A percentile compares a stretch with the other conserved stretches of the same genome.
Conservation (phyloP, 2,113 vertebrate species). For the Dasyornis broadbenti region DNA sequence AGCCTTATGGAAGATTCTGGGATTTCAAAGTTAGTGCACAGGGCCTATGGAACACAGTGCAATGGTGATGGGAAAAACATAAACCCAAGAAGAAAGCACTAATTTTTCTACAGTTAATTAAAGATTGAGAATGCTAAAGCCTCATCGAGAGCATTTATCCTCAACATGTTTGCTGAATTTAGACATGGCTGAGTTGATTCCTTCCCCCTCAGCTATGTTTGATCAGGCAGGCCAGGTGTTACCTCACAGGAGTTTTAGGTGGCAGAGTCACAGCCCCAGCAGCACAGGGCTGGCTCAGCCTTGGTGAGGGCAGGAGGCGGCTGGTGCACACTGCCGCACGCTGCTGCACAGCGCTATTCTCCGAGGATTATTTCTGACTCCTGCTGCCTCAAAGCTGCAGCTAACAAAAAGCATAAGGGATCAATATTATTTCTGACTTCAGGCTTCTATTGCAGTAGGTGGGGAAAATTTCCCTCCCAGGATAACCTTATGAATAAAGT, state of each 20-base stretch:
- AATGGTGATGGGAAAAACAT: neutral
- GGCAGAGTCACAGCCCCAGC: neutral
- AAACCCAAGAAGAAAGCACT: neutral
- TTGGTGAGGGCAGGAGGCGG: neutral
- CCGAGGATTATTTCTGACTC: neutral
- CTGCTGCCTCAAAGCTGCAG: neutral
- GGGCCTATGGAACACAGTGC: neutral
- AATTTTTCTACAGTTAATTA: neutral
- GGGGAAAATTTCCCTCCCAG: neutral
- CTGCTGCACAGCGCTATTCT: neutral
- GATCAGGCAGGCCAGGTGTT: neutral
- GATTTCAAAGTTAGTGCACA: neutral
- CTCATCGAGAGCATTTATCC: neutral
- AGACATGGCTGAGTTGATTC: neutral
- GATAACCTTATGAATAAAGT: neutral
- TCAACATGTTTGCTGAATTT: neutral
- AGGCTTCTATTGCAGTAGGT: neutral
- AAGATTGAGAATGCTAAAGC: neutral
- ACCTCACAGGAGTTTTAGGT: neutral
- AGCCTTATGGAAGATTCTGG: neutral
- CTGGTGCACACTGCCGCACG: fast-evolving
- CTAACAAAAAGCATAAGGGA: neutral
- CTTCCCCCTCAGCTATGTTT: neutral
- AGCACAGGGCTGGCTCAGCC: neutral
- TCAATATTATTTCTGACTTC: neutral